These are phyloP conservation scores for Zele albiditarsus DNA, from an alignment of 2,888 invertebrate species.

Conservation along the genomic window DNA sequence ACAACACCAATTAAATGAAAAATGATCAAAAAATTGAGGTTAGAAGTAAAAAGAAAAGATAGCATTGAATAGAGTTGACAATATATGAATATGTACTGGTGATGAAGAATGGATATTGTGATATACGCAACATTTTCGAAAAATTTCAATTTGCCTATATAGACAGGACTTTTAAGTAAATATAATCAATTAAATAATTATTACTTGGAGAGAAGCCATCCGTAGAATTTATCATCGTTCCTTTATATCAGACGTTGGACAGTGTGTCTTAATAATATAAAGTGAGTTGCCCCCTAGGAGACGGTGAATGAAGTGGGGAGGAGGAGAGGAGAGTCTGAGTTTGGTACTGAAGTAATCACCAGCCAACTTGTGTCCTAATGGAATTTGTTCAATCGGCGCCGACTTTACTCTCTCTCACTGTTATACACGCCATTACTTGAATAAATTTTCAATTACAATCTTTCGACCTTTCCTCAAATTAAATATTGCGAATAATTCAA, in stretches of 20 bases:
- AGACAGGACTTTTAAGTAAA: constrained; percentile 38
- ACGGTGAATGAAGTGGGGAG: constrained; percentile 10
- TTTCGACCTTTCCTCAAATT: background rate
- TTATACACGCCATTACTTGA: background rate
- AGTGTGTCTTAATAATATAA: constrained; percentile 70
- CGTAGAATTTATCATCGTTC: constrained; percentile 69
- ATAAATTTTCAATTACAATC: background rate
- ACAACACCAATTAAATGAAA: background rate
- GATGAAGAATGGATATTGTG: no score
- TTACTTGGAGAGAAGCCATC: constrained; percentile 63
- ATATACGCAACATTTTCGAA: no score
- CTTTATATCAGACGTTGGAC: constrained; percentile 63
- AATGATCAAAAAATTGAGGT: background rate
- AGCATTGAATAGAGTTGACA: background rate
- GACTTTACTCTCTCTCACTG: constrained; percentile 52
- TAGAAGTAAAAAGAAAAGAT: background rate
- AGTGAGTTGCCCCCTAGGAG: constrained; percentile 61
- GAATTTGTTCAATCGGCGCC: constrained; percentile 73
- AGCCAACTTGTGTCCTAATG: constrained; percentile 69
- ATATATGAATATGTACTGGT: no score
- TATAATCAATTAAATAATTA: constrained; percentile 72
- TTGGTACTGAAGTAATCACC: constrained; percentile 63
- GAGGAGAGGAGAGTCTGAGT: constrained; percentile 52
- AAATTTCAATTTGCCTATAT: background rate
- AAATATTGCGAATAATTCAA: background rate